These are phyloP conservation scores for Acridotheres tristis DNA, from an alignment of 2,797 vertebrate species.

Conservation along the genomic window DNA sequence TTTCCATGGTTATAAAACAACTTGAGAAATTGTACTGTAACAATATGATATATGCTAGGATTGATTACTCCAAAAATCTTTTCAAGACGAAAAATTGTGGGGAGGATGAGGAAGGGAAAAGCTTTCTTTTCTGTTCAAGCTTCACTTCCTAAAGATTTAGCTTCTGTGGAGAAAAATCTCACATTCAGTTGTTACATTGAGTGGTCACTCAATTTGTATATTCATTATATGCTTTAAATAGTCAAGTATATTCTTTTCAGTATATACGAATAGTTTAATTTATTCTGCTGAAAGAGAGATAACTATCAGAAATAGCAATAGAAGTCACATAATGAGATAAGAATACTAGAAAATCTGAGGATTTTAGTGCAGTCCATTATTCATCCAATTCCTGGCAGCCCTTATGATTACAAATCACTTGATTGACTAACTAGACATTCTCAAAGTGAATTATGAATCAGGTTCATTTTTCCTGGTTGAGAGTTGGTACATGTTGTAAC, in stretches of 20 bases:
- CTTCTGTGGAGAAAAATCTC: slow-evolving; percentile 1
- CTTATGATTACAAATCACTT: slow-evolving; percentile 98
- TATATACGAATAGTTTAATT: slow-evolving; percentile 71
- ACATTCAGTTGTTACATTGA: background rate
- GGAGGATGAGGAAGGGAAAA: background rate
- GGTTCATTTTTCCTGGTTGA: slow-evolving; percentile 77
- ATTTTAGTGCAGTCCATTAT: slow-evolving; percentile 93
- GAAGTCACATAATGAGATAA: slow-evolving; percentile 80
- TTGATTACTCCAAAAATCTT: slow-evolving; percentile 48
- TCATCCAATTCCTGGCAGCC: slow-evolving; percentile 95
- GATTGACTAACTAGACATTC: slow-evolving; percentile 98
- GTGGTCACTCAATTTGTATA: slow-evolving; percentile 47
- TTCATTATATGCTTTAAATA: slow-evolving; percentile 50
- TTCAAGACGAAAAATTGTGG: slow-evolving; percentile 36
- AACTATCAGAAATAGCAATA: slow-evolving; percentile 71
- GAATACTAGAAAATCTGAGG: slow-evolving; percentile 74
- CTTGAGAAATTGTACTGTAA: slow-evolving; percentile 61
- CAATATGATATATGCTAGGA: slow-evolving; percentile 41
- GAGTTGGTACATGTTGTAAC: slow-evolving; percentile 76
- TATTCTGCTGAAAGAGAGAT: slow-evolving; percentile 65
- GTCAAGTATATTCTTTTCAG: slow-evolving; percentile 56
- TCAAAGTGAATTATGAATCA: slow-evolving; percentile 91
- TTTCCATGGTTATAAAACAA: slow-evolving; percentile 64
- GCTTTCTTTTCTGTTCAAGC: background rate
- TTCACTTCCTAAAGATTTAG: background rate